A percentile compares a stretch with the other conserved stretches of the same genome.
Evolutionary conservation across 2,113 vertebrate genomes (phyloP).

Genomic region (Anarhynchus alexandrinus): DNA sequence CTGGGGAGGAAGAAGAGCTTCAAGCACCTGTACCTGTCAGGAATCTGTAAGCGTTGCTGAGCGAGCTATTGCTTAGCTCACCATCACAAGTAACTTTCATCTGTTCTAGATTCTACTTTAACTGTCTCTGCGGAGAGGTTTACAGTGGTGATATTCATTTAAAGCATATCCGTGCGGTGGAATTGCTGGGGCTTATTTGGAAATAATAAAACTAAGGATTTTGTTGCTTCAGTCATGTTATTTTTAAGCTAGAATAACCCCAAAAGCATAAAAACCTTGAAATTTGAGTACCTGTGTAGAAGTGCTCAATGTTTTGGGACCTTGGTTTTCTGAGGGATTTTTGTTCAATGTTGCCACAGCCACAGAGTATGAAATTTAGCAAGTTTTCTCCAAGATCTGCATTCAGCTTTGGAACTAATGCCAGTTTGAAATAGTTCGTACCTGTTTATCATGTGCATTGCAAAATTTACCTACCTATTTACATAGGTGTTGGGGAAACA

Average conservation of each 20-base stretch:
- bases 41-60: background rate
- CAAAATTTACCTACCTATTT: conserved; percentile 4
- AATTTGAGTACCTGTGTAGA: background rate
- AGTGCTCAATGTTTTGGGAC: background rate
- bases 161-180: background rate
- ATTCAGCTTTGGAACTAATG: background rate
- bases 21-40: background rate
- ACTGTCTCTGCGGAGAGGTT: background rate
- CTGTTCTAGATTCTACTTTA: background rate
- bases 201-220: background rate
- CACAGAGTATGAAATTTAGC: background rate
- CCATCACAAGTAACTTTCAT: background rate
- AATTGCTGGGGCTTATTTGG: background rate
- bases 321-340: background rate
- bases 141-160: background rate
- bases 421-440: background rate
- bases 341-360: background rate
- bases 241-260: background rate
- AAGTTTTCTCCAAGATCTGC: background rate
- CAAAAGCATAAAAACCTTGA: background rate
- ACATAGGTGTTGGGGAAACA: conserved; percentile 22
- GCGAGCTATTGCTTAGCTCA: background rate
- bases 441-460: background rate
- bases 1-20: background rate
- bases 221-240: background rate